A percentile compares a stretch with the other conserved stretches of the same genome.
Evolutionary conservation across 1,140 invertebrate species (phyloP).

Genomic region (Lepidurus couesii): DNA sequence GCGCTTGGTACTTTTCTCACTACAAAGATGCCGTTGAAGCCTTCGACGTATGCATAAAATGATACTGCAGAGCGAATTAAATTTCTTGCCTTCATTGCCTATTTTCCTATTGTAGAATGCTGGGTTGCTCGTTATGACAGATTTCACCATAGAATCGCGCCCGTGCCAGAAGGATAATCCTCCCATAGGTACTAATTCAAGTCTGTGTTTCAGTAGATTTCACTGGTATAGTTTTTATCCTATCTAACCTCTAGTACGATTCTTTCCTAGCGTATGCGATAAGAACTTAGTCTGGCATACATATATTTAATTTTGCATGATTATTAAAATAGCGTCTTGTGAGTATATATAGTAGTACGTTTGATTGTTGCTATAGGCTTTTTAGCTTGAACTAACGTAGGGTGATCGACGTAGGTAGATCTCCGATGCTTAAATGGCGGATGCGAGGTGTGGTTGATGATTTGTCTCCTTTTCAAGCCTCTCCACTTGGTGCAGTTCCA

Average conservation of each 20-base stretch:
- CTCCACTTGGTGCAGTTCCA: not conserved
- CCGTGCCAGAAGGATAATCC: slow-evolving; percentile 44
- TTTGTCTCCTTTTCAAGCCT: not conserved
- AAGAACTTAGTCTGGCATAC: too few species aligned
- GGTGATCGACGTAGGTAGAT: not conserved
- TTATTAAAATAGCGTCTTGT: not conserved
- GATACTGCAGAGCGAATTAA: not conserved
- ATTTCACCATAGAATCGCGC: slow-evolving; percentile 49
- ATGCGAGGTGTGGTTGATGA: not conserved
- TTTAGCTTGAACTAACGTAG: not conserved
- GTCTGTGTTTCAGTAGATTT: too few species aligned
- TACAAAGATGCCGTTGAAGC: slow-evolving; percentile 48
- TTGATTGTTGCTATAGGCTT: not conserved
- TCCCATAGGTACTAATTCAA: not conserved
- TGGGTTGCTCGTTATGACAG: slow-evolving; percentile 51
- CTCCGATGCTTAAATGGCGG: not conserved
- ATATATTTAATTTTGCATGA: too few species aligned
- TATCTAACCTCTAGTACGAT: too few species aligned
- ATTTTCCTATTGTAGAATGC: slow-evolving; percentile 46
- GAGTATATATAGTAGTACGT: not conserved
- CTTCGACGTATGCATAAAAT: slow-evolving; percentile 44
- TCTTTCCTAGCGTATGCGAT: too few species aligned
- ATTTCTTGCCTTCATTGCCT: slow-evolving; percentile 29
- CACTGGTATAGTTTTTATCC: too few species aligned
- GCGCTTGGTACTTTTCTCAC: slow-evolving; percentile 29